These are phyloP conservation scores for Dynastes grantii DNA, from an alignment of 2,888 invertebrate species.

Conservation along the genomic window DNA sequence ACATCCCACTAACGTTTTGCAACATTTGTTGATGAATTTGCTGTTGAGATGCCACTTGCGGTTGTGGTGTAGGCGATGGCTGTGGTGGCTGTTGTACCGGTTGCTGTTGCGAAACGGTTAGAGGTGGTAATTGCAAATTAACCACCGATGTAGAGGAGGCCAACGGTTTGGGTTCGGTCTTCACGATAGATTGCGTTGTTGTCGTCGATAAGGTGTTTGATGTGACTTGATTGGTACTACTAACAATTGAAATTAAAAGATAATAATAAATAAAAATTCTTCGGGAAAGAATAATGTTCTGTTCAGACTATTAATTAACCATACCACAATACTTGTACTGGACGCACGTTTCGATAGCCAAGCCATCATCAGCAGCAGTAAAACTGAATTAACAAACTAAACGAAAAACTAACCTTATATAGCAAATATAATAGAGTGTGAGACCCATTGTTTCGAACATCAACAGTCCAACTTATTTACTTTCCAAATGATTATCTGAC, in stretches of 20 bases:
- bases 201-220: slow-evolving; percentile 53
- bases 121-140: slow-evolving; percentile 56
- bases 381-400: no score
- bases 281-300: no score
- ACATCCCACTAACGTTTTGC: slow-evolving; percentile 67
- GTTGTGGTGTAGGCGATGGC: slow-evolving; percentile 48
- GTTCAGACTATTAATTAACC: no score
- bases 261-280: no score
- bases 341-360: not conserved
- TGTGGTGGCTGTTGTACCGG: slow-evolving; percentile 43
- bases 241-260: slow-evolving; percentile 41
- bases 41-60: slow-evolving; percentile 61
- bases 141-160: slow-evolving; percentile 44
- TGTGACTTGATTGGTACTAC: slow-evolving; percentile 47
- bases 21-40: slow-evolving; percentile 74
- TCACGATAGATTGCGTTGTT: slow-evolving; percentile 52
- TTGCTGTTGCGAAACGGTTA: slow-evolving; percentile 63
- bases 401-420: no score
- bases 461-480: no score
- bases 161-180: slow-evolving; percentile 55
- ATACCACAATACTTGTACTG: not conserved
- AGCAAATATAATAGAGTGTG: no score
- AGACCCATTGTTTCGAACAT: no score
- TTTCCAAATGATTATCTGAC: no score
- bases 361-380: no score